Evolutionary conservation across 2,888 invertebrate species (phyloP).

Genomic region (Hanleya hanleyi): DNA sequence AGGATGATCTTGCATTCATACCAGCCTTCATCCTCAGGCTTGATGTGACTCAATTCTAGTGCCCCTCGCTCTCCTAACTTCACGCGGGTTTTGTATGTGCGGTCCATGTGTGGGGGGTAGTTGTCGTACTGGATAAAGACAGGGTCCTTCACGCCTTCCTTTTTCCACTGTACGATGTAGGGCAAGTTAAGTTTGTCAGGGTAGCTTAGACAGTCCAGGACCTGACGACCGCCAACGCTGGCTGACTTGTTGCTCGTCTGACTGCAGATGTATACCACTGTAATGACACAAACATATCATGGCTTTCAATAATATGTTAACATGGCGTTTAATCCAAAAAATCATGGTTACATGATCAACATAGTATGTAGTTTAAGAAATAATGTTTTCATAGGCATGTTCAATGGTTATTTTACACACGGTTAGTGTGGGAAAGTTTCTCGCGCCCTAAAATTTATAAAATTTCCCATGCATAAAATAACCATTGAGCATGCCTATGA

Average conservation of each 20-base stretch:
- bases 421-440: no score
- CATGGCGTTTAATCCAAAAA: no score
- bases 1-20: conserved; percentile 96
- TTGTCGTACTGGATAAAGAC: conserved; percentile 99
- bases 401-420: no score
- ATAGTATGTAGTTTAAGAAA: no score
- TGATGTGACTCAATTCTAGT: conserved; percentile 95
- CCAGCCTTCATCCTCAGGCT: conserved; percentile 96
- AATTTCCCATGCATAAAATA: no score
- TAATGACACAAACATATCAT: background rate
- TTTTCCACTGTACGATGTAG: conserved; percentile 99
- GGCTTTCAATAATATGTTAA: no score
- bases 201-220: conserved; percentile 98
- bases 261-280: conserved; percentile 4
- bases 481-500: no score
- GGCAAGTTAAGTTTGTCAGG: conserved; percentile 96
- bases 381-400: no score
- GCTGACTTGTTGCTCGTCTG: conserved; percentile 83
- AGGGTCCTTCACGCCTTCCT: conserved; percentile 89
- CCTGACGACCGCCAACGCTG: conserved; percentile 96
- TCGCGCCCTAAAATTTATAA: no score
- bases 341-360: no score
- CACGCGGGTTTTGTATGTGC: conserved; percentile 68
- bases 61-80: conserved; percentile 81
- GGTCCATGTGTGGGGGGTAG: conserved; percentile 96